A percentile compares a stretch with the other conserved stretches of the same genome.
Evolutionary conservation across 2,888 invertebrate genomes (phyloP).

Genomic region (Pollenia griseotomentosa): DNA sequence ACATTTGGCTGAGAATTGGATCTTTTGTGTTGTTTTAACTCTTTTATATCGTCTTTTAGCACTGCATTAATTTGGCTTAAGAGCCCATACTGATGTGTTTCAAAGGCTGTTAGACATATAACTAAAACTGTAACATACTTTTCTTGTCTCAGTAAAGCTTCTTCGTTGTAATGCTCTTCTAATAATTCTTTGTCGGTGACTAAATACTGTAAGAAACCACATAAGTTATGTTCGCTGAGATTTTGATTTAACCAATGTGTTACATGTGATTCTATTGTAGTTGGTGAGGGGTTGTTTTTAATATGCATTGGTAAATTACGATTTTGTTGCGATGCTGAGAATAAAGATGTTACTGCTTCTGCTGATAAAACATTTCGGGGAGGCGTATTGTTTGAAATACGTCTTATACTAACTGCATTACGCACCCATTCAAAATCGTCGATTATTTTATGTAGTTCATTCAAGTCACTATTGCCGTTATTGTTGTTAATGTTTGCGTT

Average conservation of each 20-base stretch:
- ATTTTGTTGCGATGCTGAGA: neutral
- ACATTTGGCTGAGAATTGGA: conserved; percentile 86
- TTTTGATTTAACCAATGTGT: conserved; percentile 78
- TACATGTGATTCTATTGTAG: conserved; percentile 46
- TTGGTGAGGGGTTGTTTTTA: neutral
- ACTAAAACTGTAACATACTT: conserved; percentile 87
- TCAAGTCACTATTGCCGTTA: conserved; percentile 39
- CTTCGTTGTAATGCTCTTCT: conserved; percentile 85
- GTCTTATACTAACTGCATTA: conserved; percentile 74
- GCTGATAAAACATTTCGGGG: neutral
- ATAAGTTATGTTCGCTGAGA: conserved; percentile 80
- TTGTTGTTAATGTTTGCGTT: conserved; percentile 8
- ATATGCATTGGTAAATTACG: neutral
- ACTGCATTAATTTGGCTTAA: conserved; percentile 87
- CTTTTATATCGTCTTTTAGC: conserved; percentile 77
- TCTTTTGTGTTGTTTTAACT: conserved; percentile 81
- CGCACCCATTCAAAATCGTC: conserved; percentile 81
- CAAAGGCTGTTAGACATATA: conserved; percentile 87
- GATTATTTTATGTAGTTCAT: conserved; percentile 75
- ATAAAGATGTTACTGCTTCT: neutral
- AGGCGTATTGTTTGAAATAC: conserved; percentile 39
- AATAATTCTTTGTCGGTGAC: conserved; percentile 87
- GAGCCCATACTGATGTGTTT: conserved; percentile 87
- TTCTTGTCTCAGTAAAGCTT: conserved; percentile 87
- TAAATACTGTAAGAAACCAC: conserved; percentile 85